Evolutionary conservation across 2,797 vertebrate genomes (phyloP).

Genomic region (Podarcis siculus): DNA sequence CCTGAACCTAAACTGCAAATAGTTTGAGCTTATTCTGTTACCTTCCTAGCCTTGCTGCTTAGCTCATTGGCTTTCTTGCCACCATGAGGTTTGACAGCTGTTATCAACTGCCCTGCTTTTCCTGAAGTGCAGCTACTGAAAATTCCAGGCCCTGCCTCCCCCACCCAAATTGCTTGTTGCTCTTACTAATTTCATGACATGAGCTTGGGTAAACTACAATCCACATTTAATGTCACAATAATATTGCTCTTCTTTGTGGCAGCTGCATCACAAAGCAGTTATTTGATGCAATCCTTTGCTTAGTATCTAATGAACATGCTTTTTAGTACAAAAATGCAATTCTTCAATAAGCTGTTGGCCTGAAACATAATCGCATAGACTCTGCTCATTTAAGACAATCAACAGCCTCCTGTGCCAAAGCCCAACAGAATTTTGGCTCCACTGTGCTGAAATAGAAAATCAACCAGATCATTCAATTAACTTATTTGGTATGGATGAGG

Average conservation of each 20-base stretch:
- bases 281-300: conserved; percentile 51
- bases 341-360: conserved; percentile 55
- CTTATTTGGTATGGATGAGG: neutral
- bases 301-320: conserved; percentile 46
- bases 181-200: neutral
- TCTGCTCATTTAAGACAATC: conserved; percentile 63
- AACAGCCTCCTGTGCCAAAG: conserved; percentile 53
- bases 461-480: neutral
- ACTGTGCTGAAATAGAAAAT: conserved; percentile 10
- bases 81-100: neutral
- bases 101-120: neutral
- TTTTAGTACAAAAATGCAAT: conserved; percentile 65
- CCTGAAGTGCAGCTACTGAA: neutral
- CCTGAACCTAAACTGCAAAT: neutral
- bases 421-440: conserved; percentile 46
- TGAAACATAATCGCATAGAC: conserved; percentile 67
- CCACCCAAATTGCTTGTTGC: neutral
- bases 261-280: neutral
- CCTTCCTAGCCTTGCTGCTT: neutral
- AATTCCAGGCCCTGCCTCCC: neutral
- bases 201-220: neutral
- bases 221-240: neutral
- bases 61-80: neutral
- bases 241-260: neutral
- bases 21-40: neutral